Evolutionary conservation across 2,888 invertebrate genomes (phyloP).

Genomic region (Thalpophila matura): DNA sequence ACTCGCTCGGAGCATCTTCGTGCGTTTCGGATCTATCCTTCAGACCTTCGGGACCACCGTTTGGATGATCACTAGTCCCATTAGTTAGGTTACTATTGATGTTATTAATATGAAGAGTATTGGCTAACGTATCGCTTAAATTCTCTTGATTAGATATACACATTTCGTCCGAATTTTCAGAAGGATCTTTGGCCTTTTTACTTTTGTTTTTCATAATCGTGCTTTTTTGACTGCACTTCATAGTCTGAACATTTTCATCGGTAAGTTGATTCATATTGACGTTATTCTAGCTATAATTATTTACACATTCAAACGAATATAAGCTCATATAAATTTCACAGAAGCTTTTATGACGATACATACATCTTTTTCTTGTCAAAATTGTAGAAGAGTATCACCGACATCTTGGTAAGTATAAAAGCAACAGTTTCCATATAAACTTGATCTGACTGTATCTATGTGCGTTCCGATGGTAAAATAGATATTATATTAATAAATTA

Average conservation of each 20-base stretch:
- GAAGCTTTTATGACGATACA: constrained; percentile 79
- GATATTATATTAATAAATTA: constrained; percentile 68
- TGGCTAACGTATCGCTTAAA: constrained; percentile 82
- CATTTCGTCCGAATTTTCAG: constrained; percentile 79
- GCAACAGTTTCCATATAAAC: constrained; percentile 74
- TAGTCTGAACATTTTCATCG: constrained; percentile 83
- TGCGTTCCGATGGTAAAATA: constrained; percentile 66
- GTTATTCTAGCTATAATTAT: constrained; percentile 83
- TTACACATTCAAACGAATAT: constrained; percentile 83
- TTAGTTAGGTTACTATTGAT: constrained; percentile 86
- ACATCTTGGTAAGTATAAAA: constrained; percentile 86
- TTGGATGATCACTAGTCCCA: constrained; percentile 85
- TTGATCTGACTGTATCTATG: constrained; percentile 69
- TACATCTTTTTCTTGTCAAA: constrained; percentile 87
- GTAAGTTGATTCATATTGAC: constrained; percentile 85
- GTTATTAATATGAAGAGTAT: constrained; percentile 85
- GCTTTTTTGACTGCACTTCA: constrained; percentile 84
- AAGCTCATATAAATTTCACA: constrained; percentile 79
- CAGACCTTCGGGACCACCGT: constrained; percentile 72
- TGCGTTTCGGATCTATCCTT: constrained; percentile 71
- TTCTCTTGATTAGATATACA: constrained; percentile 81
- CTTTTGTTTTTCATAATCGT: constrained; percentile 84
- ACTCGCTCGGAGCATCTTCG: constrained; percentile 71
- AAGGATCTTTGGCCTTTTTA: constrained; percentile 89
- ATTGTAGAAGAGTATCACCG: constrained; percentile 86